Conservation (phyloP, 1,140 invertebrate genomes). For the Chironomus tepperi region DNA sequence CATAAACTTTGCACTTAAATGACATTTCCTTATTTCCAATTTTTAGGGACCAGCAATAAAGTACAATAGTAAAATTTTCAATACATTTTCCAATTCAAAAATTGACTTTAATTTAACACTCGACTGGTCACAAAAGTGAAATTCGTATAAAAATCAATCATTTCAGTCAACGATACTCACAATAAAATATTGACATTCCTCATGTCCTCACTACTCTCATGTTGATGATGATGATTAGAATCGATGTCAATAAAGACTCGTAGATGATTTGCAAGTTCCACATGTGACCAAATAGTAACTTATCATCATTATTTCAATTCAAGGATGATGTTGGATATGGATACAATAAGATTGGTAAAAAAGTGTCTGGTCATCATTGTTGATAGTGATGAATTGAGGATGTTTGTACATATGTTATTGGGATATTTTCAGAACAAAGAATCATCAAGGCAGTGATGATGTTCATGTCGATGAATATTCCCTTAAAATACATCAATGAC, state of each 20-base stretch:
- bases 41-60: too few species aligned
- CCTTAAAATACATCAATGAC: neutral
- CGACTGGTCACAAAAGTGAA: neutral
- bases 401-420: neutral
- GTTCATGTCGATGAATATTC: neutral
- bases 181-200: too few species aligned
- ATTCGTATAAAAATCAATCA: neutral
- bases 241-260: neutral
- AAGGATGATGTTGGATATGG: neutral
- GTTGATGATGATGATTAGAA: too few species aligned
- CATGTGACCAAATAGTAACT: neutral
- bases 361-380: conserved; percentile 11
- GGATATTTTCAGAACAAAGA: too few species aligned
- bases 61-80: neutral
- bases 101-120: conserved; percentile 7
- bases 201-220: too few species aligned
- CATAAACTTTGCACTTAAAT: too few species aligned
- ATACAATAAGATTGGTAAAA: neutral
- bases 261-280: neutral
- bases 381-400: conserved; percentile 12
- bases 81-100: neutral
- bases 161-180: neutral
- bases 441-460: neutral
- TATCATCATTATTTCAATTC: neutral
- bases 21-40: too few species aligned